Evolutionary conservation across 2,888 invertebrate genomes (phyloP).

Genomic region (Drosophila macrospina): DNA sequence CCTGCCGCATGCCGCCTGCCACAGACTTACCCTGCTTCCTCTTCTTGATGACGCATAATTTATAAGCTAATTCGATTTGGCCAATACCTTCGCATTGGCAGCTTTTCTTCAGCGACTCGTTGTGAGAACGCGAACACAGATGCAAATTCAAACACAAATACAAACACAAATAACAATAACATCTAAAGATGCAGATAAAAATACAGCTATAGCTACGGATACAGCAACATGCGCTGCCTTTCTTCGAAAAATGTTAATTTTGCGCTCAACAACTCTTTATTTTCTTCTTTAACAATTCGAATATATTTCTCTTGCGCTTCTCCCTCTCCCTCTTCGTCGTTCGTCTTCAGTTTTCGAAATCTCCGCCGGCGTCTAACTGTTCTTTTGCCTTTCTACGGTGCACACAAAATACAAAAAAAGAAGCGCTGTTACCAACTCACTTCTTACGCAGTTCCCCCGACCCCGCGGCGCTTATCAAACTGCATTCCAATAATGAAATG

Average conservation of each 20-base stretch:
- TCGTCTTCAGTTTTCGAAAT: conserved; percentile 28
- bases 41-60: conserved; percentile 57
- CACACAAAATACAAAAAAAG: conserved; percentile 1
- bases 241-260: conserved; percentile 72
- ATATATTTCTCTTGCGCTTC: conserved; percentile 10
- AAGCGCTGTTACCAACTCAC: conserved; percentile 20
- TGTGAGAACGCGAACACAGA: conserved; percentile 21
- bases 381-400: conserved; percentile 60
- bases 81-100: conserved; percentile 25
- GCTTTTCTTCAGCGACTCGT: conserved; percentile 20
- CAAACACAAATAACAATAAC: no score
- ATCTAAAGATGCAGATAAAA: conserved; percentile 14
- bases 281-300: conserved; percentile 35
- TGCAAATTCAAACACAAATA: conserved; percentile 20
- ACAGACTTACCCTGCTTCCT: background rate
- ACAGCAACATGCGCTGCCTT: conserved; percentile 40
- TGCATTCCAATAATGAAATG: conserved; percentile 68
- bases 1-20: background rate
- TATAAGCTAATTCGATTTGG: conserved; percentile 57
- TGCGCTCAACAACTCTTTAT: conserved; percentile 42
- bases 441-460: conserved; percentile 7
- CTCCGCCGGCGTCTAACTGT: conserved; percentile 55
- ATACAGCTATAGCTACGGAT: conserved; percentile 23
- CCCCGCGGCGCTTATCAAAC: background rate
- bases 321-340: background rate